Base-by-base conservation (phyloP, 2,113 vertebrate species). In the Telmatochromis bifrenatus region DNA sequence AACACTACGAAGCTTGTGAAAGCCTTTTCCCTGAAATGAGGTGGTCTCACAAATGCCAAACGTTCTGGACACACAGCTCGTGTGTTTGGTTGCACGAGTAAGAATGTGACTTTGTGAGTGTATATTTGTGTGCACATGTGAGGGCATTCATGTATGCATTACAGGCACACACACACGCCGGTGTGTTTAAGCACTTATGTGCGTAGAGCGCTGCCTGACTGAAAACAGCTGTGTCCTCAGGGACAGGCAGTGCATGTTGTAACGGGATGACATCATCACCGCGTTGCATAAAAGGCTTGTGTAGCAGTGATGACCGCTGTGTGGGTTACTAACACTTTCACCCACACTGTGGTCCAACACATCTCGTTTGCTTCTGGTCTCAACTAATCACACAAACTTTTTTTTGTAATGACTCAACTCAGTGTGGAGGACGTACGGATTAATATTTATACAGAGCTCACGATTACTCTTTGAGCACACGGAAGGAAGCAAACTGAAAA, bases 1-100 rank as follows among this genome's bases (percentile, higher is more conserved):
- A 95, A 95, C 95, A 96, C 87, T 81, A 83, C 33, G 79, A 90
- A 88, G 90, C 88, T 91, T 96, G 95, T 95, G 85, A 95, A 96
- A 95, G 89, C 81, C 11, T 82, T 92, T 94, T 92, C 88, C 77
- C 89, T 86, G 87, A 94, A 94, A 91, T 21, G 84, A 89, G 75
- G 79, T 60, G 55, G 79, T 75, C 82, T 83, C 51, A 60, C 83
- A 94, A 92, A 51, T 42, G 79, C 55, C 88, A 91, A 89, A 90
- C 4, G 58, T 83, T 58, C 87, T 79, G 86, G 87, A 90, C 87
- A 95, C 91, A 94, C 85, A 82, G 89, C 37, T 37, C 28, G 15
- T 85, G 92, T 94, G 91, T 92, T 90, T 49, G 87, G 87, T 84
- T 88, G 82, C 82, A 51, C 65, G 83, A 81, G 26, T 81, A 79